A percentile compares a stretch with the other conserved stretches of the same genome.
phyloP scores from a whole-genome alignment of 2,888 invertebrate genomes.

The Epinotia bilunana region DNA sequence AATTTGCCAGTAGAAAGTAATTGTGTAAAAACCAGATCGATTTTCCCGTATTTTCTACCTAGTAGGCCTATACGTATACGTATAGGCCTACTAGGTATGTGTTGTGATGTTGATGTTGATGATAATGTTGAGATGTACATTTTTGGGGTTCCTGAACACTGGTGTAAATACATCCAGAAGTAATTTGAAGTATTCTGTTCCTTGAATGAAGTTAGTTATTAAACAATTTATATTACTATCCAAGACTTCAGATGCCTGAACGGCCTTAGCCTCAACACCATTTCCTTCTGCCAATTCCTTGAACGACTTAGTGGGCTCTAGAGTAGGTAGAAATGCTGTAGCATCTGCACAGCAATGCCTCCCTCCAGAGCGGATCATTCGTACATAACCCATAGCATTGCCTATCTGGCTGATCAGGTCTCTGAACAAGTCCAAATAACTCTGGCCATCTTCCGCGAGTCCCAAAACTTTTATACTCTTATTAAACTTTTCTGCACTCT shows the following conservation, averaged over 20 bases:
- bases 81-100: too few species aligned
- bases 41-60: background rate
- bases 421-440: slow-evolving; percentile 96
- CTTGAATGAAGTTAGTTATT: slow-evolving; percentile 93
- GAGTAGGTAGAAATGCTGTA: slow-evolving; percentile 93
- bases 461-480: slow-evolving; percentile 95
- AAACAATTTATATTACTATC: slow-evolving; percentile 91
- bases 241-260: slow-evolving; percentile 88
- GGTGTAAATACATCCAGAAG: slow-evolving; percentile 96
- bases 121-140: slow-evolving; percentile 94
- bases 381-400: slow-evolving; percentile 98
- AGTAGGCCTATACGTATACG: too few species aligned
- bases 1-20: background rate
- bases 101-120: too few species aligned
- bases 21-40: background rate
- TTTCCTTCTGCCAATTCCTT: slow-evolving; percentile 86
- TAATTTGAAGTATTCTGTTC: slow-evolving; percentile 94
- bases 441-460: slow-evolving; percentile 90
- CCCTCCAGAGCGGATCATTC: slow-evolving; percentile 97
- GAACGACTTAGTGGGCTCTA: slow-evolving; percentile 86
- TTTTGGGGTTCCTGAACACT: slow-evolving; percentile 93
- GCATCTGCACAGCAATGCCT: slow-evolving; percentile 96
- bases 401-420: slow-evolving; percentile 97
- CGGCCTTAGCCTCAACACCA: slow-evolving; percentile 84
- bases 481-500: slow-evolving; percentile 97